Evolutionary conservation across 2,888 invertebrate species (phyloP).

Genomic region (Ormyrus rosae): DNA sequence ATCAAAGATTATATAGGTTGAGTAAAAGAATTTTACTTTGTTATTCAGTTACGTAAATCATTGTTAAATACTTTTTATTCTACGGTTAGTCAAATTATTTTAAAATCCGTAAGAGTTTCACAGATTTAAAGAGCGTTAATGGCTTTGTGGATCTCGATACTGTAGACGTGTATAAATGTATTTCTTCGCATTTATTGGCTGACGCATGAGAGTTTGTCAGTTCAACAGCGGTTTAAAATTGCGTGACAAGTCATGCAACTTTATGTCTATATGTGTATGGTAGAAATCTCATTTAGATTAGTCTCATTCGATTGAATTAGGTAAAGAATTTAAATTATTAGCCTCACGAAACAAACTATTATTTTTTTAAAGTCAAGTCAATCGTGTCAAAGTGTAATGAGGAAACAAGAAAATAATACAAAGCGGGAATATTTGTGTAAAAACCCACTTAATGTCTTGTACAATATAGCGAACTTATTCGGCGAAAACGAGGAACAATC

Average conservation of each 20-base stretch:
- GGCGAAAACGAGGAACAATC: conserved; percentile 46
- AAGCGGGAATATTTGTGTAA: conserved; percentile 13
- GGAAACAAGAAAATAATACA: conserved; percentile 10
- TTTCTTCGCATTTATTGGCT: conserved; percentile 55
- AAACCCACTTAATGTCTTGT: conserved; percentile 36
- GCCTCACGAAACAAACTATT: conserved; percentile 24
- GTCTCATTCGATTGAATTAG: conserved; percentile 42
- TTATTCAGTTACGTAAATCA: conserved; percentile 43
- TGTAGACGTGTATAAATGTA: conserved; percentile 52
- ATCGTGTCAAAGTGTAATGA: conserved; percentile 32
- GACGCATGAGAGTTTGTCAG: conserved; percentile 9
- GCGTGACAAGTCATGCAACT: conserved; percentile 42
- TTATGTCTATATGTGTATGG: conserved; percentile 54
- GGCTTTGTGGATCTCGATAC: conserved; percentile 52
- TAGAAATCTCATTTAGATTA: conserved; percentile 56
- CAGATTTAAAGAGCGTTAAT: conserved; percentile 37
- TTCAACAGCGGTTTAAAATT: conserved; percentile 43
- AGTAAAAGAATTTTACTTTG: conserved; percentile 41
- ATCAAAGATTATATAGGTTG: conserved; percentile 29
- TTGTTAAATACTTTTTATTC: conserved; percentile 48
- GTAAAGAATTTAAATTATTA: conserved; percentile 37
- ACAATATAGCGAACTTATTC: conserved; percentile 38
- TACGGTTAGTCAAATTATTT: conserved; percentile 27
- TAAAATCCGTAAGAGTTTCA: conserved; percentile 44
- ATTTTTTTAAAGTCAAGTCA: conserved; percentile 26